A percentile compares a stretch with the other conserved stretches of the same genome.
These are phyloP conservation scores for Odontamblyopus lacepedii DNA, from an alignment of 2,797 vertebrate species.

Conservation along the genomic window DNA sequence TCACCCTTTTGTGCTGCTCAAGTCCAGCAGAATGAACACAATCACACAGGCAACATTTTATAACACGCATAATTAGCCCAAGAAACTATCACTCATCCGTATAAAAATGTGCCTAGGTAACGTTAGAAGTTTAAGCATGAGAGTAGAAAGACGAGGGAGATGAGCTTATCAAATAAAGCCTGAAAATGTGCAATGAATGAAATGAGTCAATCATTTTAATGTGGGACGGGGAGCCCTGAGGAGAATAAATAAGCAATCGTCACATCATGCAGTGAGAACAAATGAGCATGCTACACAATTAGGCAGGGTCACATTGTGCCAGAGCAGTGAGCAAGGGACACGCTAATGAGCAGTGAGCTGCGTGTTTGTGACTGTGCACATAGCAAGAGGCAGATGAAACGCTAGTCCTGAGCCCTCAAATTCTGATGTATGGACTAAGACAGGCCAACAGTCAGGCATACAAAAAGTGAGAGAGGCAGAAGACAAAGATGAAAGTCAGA, in stretches of 20 bases:
- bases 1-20: conserved; percentile 72
- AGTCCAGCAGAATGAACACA: conserved; percentile 75
- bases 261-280: conserved; percentile 80
- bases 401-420: conserved; percentile 47
- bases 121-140: conserved; percentile 74
- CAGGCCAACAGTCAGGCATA: conserved; percentile 54
- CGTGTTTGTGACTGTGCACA: conserved; percentile 38
- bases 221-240: conserved; percentile 76
- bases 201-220: conserved; percentile 85
- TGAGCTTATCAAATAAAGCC: conserved; percentile 83
- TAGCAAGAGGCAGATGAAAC: conserved; percentile 43
- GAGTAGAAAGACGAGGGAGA: conserved; percentile 72
- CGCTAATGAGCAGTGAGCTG: conserved; percentile 75
- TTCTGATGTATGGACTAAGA: conserved; percentile 51
- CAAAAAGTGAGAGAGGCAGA: conserved; percentile 45
- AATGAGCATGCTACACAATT: conserved; percentile 83
- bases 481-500: conserved; percentile 58
- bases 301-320: conserved; percentile 81
- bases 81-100: conserved; percentile 76
- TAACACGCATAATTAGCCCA: conserved; percentile 75
- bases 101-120: conserved; percentile 73
- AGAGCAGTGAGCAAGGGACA: conserved; percentile 67
- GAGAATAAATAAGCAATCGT: conserved; percentile 85
- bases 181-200: conserved; percentile 81
- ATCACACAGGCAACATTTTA: conserved; percentile 71